Evolutionary conservation across 2,797 vertebrate genomes (phyloP).

Genomic region (Labroides dimidiatus): DNA sequence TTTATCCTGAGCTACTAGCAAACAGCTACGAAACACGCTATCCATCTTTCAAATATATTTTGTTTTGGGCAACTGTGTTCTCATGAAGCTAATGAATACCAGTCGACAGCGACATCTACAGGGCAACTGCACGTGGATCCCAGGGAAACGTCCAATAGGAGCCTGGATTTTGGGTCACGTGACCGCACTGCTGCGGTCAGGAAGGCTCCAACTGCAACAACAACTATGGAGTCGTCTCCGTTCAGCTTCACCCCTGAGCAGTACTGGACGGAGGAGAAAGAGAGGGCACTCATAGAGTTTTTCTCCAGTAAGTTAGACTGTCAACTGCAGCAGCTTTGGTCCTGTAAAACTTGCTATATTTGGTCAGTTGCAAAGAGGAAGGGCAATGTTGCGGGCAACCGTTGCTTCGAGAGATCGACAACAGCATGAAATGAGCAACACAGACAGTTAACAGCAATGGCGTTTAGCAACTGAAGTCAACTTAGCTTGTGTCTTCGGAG

Average conservation of each 20-base stretch:
- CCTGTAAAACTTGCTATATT: not conserved
- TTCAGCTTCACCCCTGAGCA: slow-evolving; percentile 41
- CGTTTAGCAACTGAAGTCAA: slow-evolving; percentile 51
- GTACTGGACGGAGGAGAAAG: slow-evolving; percentile 72
- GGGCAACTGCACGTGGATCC: slow-evolving; percentile 42
- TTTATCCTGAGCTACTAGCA: not conserved
- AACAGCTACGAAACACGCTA: not conserved
- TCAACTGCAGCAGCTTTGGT: accelerated
- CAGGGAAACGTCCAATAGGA: slow-evolving; percentile 41
- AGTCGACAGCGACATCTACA: slow-evolving; percentile 41
- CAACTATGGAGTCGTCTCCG: slow-evolving; percentile 59
- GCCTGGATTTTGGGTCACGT: slow-evolving; percentile 20
- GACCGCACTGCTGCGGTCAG: slow-evolving; percentile 11
- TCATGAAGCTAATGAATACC: not conserved
- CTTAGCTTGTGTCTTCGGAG: not conserved
- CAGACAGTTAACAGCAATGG: slow-evolving; percentile 46
- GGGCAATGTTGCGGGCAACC: slow-evolving; percentile 56
- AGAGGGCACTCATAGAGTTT: slow-evolving; percentile 61
- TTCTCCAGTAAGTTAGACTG: slow-evolving; percentile 62
- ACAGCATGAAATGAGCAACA: slow-evolving; percentile 29
- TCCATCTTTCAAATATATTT: not conserved
- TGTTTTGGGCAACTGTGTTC: not conserved
- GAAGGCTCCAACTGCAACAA: slow-evolving; percentile 37
- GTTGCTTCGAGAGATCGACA: slow-evolving; percentile 48
- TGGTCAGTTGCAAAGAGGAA: not conserved